A percentile compares a stretch with the other conserved stretches of the same genome.
Conservation (phyloP, 2,888 invertebrate species). For the Eumerus sabulonum region DNA sequence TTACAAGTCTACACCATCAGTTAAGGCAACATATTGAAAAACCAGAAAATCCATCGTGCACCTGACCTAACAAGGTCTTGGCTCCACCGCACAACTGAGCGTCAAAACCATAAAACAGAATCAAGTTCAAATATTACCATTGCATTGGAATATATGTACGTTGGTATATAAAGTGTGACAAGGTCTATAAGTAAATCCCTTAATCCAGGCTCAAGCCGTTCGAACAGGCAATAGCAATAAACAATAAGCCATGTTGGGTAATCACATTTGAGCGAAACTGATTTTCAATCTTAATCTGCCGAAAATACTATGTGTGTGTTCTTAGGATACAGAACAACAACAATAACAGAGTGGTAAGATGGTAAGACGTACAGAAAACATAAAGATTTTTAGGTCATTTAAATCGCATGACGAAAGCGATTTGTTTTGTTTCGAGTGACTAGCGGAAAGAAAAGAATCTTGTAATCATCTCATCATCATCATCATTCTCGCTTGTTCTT, state of each 20-base stretch:
- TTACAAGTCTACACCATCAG: no score
- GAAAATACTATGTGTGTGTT: slow-evolving; percentile 65
- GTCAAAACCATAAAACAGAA: slow-evolving; percentile 1
- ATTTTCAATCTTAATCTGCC: slow-evolving; percentile 48
- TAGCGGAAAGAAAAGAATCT: slow-evolving; percentile 24
- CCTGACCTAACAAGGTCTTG: slow-evolving; percentile 50
- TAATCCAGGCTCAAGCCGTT: slow-evolving; percentile 34
- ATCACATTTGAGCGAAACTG: slow-evolving; percentile 59
- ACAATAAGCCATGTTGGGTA: slow-evolving; percentile 47
- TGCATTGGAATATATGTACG: neutral
- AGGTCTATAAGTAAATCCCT: slow-evolving; percentile 43
- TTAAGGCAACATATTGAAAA: neutral
- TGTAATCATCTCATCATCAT: slow-evolving; percentile 68
- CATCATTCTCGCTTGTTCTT: slow-evolving; percentile 42
- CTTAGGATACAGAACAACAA: slow-evolving; percentile 35
- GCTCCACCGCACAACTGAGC: neutral
- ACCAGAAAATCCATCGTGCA: slow-evolving; percentile 36
- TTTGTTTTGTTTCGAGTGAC: slow-evolving; percentile 53
- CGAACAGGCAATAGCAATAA: no score
- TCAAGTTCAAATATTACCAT: slow-evolving; percentile 57
- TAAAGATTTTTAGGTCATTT: slow-evolving; percentile 63
- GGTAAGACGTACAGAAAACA: slow-evolving; percentile 39
- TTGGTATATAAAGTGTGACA: slow-evolving; percentile 18
- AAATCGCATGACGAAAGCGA: slow-evolving; percentile 68
- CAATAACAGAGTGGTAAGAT: slow-evolving; percentile 43